A percentile compares a stretch with the other conserved stretches of the same genome.
These are phyloP conservation scores for Nezara viridula DNA, from an alignment of 2,888 invertebrate genomes.

Conservation along the genomic window DNA sequence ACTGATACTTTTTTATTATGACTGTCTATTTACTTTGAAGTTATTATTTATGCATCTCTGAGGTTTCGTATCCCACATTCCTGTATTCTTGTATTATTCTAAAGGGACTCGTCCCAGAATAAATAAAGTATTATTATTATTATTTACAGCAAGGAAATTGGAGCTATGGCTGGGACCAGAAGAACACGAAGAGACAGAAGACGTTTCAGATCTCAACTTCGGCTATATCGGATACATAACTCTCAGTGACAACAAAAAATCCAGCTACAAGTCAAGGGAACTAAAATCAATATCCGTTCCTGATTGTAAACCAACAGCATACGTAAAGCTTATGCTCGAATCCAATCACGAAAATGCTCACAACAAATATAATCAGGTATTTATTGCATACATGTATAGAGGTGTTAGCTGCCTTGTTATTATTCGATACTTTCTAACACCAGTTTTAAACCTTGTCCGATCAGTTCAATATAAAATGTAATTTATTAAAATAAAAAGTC, in stretches of 20 bases:
- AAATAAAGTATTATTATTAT: not conserved
- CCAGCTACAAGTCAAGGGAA: slow-evolving; percentile 85
- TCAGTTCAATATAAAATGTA: too few relatives aligned
- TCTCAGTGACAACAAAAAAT: slow-evolving; percentile 83
- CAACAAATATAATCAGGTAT: slow-evolving; percentile 86
- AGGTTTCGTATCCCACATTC: too few relatives aligned
- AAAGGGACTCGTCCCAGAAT: not conserved
- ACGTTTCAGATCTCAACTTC: slow-evolving; percentile 71
- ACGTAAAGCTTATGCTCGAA: slow-evolving; percentile 87
- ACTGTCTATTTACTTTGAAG: too few relatives aligned
- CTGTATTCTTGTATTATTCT: too few relatives aligned
- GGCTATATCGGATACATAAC: slow-evolving; percentile 82
- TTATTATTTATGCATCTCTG: too few relatives aligned
- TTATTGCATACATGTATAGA: not conserved
- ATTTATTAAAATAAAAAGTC: too few relatives aligned
- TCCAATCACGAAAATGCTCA: slow-evolving; percentile 86
- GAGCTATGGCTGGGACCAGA: slow-evolving; percentile 76
- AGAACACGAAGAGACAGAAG: slow-evolving; percentile 58
- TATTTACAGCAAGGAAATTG: slow-evolving; percentile 77
- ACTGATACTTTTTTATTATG: too few relatives aligned
- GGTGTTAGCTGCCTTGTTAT: not conserved
- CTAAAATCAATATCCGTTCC: slow-evolving; percentile 88
- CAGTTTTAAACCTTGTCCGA: not conserved
- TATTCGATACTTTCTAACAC: not conserved
- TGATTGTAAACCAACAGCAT: slow-evolving; percentile 75